Evolutionary conservation across 2,888 invertebrate species (phyloP).

Genomic region (Patella caerulea): DNA sequence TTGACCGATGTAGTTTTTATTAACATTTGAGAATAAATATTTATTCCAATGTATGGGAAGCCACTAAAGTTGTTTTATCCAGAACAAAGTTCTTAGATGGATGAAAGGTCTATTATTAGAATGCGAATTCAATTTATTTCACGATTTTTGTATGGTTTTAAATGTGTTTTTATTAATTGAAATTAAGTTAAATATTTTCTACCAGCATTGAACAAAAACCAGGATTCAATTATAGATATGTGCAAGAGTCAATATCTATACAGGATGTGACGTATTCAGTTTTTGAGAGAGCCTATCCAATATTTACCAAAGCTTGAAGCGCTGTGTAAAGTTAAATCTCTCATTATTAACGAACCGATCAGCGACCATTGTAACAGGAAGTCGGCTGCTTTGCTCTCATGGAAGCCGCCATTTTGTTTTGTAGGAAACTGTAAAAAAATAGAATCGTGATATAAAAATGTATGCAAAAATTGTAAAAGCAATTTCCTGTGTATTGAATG

Average conservation of each 20-base stretch:
- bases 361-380: slow-evolving; percentile 70
- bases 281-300: not conserved
- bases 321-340: slow-evolving; percentile 67
- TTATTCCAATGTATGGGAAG: too few relatives aligned
- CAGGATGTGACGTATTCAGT: not conserved
- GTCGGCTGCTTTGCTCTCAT: slow-evolving; percentile 55
- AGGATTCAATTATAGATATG: not conserved
- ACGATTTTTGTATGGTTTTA: too few relatives aligned
- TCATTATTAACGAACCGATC: slow-evolving; percentile 66
- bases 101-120: too few relatives aligned
- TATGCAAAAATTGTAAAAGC: not conserved
- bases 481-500: too few relatives aligned
- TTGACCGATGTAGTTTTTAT: too few relatives aligned
- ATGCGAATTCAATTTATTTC: too few relatives aligned
- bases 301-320: slow-evolving; percentile 67
- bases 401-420: slow-evolving; percentile 36
- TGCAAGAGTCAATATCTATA: not conserved
- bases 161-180: too few relatives aligned
- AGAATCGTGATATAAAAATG: not conserved
- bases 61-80: too few relatives aligned
- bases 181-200: too few relatives aligned
- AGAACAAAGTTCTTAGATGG: too few relatives aligned
- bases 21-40: too few relatives aligned
- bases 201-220: not conserved
- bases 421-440: slow-evolving; percentile 41